phyloP scores from a whole-genome alignment of 2,113 vertebrate genomes.

The Hepsetus odoe region DNA sequence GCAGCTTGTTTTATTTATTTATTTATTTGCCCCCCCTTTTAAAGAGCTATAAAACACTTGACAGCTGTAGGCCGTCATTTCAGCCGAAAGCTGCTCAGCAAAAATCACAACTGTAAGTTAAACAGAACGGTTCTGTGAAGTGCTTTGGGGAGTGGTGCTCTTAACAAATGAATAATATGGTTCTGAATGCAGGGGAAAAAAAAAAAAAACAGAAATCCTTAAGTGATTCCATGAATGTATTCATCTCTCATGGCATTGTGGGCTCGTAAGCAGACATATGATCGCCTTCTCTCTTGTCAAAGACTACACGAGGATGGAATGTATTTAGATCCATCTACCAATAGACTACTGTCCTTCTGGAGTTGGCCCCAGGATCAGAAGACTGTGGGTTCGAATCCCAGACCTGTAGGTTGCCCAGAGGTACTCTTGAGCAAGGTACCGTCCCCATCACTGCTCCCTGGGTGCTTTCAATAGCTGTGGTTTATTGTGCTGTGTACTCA shows the following conservation, averaged over 20 bases:
- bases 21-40: background rate
- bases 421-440: too few relatives aligned
- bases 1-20: background rate
- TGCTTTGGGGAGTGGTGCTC: background rate
- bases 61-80: background rate
- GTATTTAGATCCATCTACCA: too few relatives aligned
- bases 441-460: too few relatives aligned
- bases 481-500: too few relatives aligned
- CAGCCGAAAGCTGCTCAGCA: background rate
- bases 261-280: too few relatives aligned
- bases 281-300: background rate
- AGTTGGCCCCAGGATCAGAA: too few relatives aligned
- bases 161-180: constrained; percentile 1
- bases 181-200: background rate
- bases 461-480: too few relatives aligned
- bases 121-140: background rate
- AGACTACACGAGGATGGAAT: too few relatives aligned
- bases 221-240: background rate
- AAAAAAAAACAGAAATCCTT: background rate
- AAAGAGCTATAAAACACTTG: background rate
- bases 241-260: background rate
- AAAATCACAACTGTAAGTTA: background rate
- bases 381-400: too few relatives aligned
- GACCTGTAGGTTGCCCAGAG: too few relatives aligned
- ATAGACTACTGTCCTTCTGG: too few relatives aligned